Evolutionary conservation across 1,140 invertebrate genomes (phyloP), one percentile per base, ranked within the genome.

Genomic region (Nymphalis io): DNA sequence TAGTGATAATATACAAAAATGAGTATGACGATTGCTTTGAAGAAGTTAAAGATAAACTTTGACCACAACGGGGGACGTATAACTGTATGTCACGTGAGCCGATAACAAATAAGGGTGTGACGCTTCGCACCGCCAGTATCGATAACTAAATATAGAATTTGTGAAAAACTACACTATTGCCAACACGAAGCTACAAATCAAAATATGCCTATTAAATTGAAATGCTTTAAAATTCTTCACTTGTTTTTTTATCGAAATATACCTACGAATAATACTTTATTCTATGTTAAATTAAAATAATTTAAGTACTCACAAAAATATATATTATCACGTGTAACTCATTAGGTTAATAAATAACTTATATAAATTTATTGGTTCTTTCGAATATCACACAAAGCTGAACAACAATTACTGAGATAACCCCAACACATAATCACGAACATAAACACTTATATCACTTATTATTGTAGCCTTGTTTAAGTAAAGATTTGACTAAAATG

Each of bases 371-470:
- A 65, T 55, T 65, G 13, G 53, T 42, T 40, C 62, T 55, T 42
- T 57, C 62, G 57, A 65, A 42, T 16, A 55, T 53, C 53, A 57
- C 48, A 55, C 48, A 55, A 42, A 39, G 38, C 63, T 66, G 40
- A 58, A 66, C 63, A 66, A 66, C 63, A 66, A 66, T 66, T 58
- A 66, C 53, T 18, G 40, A 66, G 63, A 66, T 66, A 66, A 66
- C 63, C 63, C 23, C 39, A 16, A 21, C 55, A n/a, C 21, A 51
- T 62, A 38, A 62, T 62, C 48, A 51, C 16, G 48, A 16, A 48
- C 60, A 62, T 62, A 62, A 62, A 62, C 46, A 62, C 51, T 62
- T 62, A 53, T 51, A 11, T 51, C 46, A 38, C 44, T 18, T 62
- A 51, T 38, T 62, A 62, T 62, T 62, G 60, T 62, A 62, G 33